phyloP scores from a whole-genome alignment of 2,888 invertebrate species.

The Cepaea hortensis region DNA sequence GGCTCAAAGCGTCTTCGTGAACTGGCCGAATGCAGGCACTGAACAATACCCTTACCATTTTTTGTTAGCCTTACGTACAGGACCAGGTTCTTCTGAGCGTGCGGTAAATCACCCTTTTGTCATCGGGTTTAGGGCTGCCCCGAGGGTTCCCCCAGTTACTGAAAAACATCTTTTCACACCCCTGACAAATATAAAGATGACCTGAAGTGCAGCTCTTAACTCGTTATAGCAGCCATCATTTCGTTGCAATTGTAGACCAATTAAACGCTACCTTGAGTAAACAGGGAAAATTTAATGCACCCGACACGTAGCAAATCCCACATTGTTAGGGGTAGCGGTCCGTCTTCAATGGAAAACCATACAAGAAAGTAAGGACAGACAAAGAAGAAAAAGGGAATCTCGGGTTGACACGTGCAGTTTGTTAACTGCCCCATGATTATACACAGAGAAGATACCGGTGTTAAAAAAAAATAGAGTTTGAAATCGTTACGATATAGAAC shows the following conservation, averaged over 20 bases:
- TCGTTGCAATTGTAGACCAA: slow-evolving; percentile 5
- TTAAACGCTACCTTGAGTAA: slow-evolving; percentile 14
- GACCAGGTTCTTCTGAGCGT: neutral
- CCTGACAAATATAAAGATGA: neutral
- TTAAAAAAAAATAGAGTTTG: neutral
- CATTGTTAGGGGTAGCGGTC: neutral
- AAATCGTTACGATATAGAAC: neutral
- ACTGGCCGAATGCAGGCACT: neutral
- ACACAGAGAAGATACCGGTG: neutral
- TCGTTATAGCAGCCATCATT: neutral
- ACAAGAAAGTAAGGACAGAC: neutral
- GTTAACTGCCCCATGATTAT: neutral
- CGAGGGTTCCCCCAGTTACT: neutral
- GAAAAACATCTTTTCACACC: slow-evolving; percentile 16
- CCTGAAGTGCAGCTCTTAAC: slow-evolving; percentile 29
- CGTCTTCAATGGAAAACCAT: neutral
- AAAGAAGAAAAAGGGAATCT: neutral
- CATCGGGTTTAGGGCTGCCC: neutral
- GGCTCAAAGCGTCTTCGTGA: neutral
- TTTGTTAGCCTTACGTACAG: slow-evolving; percentile 14
- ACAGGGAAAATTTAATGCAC: neutral
- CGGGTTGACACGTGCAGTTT: neutral
- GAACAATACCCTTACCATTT: neutral
- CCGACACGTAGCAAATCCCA: neutral
- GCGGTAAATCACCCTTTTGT: slow-evolving; percentile 19